Base-by-base conservation (phyloP, 1,140 invertebrate species). In the Drosophila kohkoa region DNA sequence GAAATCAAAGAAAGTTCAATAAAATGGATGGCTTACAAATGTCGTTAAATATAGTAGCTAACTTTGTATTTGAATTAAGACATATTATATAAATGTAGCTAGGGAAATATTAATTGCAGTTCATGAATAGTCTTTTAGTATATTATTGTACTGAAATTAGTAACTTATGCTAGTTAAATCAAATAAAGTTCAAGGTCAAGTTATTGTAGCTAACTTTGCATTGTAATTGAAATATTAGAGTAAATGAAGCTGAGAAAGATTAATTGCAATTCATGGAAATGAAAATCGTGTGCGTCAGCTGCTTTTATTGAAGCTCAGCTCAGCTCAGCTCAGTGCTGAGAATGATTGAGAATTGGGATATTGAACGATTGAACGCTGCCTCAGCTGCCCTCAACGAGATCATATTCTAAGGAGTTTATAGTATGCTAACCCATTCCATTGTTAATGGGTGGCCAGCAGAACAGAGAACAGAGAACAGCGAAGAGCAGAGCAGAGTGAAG, bases 331-430 rank as follows among this genome's bases (percentile, higher is more conserved):
- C 20, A 25, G 20, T 25, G 20, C 20, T 25, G 20, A 20, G 16
- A 62, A 20, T 16, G 25, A 48, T 48, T 62, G 58, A 30, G 58
- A 16, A 49, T 10, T 35, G n/a, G n/a, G 35, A 16, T 35, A 62
- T 20, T 25, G 48, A 25, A 8, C 20, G 66, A 41, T 11, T 20
- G 20, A 25, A 25, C 3, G 13, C 48, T 62, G 71, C 41, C 10
- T 35, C 71, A 74, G 71, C 71, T 74, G 71, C 16, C 49, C 41
- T 69, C 41, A 46, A 74, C 59, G 48, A 62, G 65, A 74, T 74
- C 71, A 74, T 30, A 13, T 41, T 7, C 5, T 43, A 38, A 55
- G 48, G 8, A 20, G 13, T 28, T 38, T 25, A 3, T 15, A 15
- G 15, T 15, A 15, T 20, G 35, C 20, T 51, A 69, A 69, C 65